phyloP scores from a whole-genome alignment of 1,140 invertebrate species.

The Augochlora pura region DNA sequence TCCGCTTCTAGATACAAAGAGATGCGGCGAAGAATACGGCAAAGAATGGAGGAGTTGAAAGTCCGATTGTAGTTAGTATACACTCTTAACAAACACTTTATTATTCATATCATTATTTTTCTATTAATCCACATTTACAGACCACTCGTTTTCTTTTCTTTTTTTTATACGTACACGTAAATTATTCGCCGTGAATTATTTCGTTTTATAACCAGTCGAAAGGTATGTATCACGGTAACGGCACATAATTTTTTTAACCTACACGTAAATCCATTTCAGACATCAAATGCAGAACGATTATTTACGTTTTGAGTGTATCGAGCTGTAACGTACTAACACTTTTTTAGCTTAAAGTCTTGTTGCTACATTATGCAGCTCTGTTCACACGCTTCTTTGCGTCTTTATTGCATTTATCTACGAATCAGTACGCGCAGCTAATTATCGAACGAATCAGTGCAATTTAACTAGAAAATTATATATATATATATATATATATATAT shows the following conservation, averaged over 20 bases:
- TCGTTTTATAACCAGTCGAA: not conserved
- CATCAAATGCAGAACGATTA: constrained; percentile 18
- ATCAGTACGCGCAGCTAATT: constrained; percentile 24
- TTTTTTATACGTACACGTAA: constrained; percentile 34
- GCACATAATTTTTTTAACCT: constrained; percentile 19
- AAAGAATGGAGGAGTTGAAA: constrained; percentile 87
- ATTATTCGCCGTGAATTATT: constrained; percentile 36
- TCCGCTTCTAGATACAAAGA: constrained; percentile 83
- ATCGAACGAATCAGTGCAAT: constrained; percentile 39
- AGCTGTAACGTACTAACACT: constrained; percentile 28
- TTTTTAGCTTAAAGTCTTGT: constrained; percentile 46
- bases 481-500: constrained; percentile 1
- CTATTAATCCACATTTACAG: constrained; percentile 36
- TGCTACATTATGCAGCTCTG: constrained; percentile 27
- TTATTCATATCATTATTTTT: constrained; percentile 54
- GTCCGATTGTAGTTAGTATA: constrained; percentile 80
- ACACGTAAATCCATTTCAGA: constrained; percentile 10
- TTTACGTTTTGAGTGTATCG: constrained; percentile 30
- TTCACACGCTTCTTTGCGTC: constrained; percentile 32
- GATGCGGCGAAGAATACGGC: constrained; percentile 84
- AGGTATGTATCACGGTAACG: constrained; percentile 31
- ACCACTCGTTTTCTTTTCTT: constrained; percentile 23
- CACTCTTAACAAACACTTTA: constrained; percentile 30
- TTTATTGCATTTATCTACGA: constrained; percentile 56
- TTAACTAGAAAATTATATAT: constrained; percentile 29